Conservation (phyloP, 2,113 vertebrate species). For the Nymphicus hollandicus region DNA sequence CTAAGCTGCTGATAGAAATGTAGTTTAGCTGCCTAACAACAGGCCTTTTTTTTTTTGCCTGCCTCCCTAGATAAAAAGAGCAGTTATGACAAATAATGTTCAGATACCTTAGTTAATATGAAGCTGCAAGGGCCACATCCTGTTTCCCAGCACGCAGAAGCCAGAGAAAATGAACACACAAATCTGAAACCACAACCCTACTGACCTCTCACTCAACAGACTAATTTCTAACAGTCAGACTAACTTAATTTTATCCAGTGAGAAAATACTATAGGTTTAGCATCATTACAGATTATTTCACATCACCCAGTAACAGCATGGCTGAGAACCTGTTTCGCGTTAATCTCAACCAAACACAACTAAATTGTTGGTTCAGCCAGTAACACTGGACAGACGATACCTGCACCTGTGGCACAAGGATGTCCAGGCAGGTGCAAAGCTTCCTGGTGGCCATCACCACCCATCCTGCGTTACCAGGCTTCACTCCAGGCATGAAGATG, state of each 20-base stretch:
- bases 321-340: neutral
- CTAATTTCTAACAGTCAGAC: neutral
- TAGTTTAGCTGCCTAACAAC: neutral
- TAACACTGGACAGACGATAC: rapidly evolving
- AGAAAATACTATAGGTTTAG: neutral
- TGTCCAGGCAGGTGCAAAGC: neutral
- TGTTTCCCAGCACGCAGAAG: neutral
- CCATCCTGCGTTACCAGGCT: neutral
- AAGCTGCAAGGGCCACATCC: neutral
- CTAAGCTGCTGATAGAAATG: neutral
- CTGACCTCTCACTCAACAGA: neutral
- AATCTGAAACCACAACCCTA: neutral
- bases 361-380: neutral
- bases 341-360: neutral
- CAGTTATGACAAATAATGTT: neutral
- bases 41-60: neutral
- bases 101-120: neutral
- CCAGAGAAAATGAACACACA: neutral
- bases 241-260: neutral
- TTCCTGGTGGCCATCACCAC: neutral
- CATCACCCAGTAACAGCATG: rapidly evolving
- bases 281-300: neutral
- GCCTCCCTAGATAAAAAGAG: neutral
- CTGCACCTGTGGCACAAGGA: rapidly evolving
- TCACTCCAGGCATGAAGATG: rapidly evolving